These are phyloP conservation scores for Mactromeris polynyma DNA, from an alignment of 2,888 invertebrate species.

Conservation along the genomic window DNA sequence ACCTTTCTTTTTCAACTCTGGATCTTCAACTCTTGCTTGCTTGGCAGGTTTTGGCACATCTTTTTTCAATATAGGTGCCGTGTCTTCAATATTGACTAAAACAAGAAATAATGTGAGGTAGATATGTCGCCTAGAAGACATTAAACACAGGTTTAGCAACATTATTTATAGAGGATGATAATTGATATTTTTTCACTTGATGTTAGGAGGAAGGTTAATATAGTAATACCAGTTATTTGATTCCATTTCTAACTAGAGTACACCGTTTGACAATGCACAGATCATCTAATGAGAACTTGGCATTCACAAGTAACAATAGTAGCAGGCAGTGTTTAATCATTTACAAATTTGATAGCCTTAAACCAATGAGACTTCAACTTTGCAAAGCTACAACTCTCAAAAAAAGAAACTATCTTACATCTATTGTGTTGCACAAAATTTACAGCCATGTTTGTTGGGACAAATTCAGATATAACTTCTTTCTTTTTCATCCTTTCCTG, in stretches of 20 bases:
- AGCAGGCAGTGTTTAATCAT: no score
- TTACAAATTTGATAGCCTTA: background rate
- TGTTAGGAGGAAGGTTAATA: no score
- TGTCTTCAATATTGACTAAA: constrained; percentile 94
- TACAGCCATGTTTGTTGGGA: constrained; percentile 99
- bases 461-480: constrained; percentile 96
- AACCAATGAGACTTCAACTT: background rate
- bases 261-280: no score
- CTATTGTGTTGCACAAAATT: constrained; percentile 99
- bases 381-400: background rate
- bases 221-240: no score
- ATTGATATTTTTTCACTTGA: no score
- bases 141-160: no score
- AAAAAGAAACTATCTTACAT: constrained; percentile 89
- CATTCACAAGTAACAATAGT: no score
- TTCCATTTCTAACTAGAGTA: no score
- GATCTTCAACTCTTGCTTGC: constrained; percentile 84
- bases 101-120: constrained; percentile 57
- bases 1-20: constrained; percentile 51
- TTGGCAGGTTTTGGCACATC: constrained; percentile 78
- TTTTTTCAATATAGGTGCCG: constrained; percentile 80
- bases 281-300: no score
- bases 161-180: no score
- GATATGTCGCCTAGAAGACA: background rate
- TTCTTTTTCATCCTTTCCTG: constrained; percentile 96